A percentile compares a stretch with the other conserved stretches of the same genome.
Conservation (phyloP, 1,140 invertebrate species). For the Helicoverpa armigera region DNA sequence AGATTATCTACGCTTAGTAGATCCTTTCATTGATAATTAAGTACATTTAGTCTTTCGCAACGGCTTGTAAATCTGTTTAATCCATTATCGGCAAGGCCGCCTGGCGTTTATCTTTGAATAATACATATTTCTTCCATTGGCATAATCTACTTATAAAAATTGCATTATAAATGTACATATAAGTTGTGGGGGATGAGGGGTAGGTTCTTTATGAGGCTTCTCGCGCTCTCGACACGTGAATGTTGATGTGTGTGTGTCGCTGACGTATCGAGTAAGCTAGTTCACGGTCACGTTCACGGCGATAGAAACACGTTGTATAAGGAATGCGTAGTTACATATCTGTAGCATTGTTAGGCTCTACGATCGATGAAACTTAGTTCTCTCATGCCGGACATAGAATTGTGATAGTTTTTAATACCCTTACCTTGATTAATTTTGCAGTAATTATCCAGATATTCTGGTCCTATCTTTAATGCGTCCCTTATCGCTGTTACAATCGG, state of each 20-base stretch:
- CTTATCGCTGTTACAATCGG: not conserved
- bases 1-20: slow-evolving; percentile 11
- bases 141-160: slow-evolving; percentile 61
- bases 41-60: slow-evolving; percentile 16
- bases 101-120: slow-evolving; percentile 48
- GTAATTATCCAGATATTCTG: no score
- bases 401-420: no score
- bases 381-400: not conserved
- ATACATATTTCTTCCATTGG: slow-evolving; percentile 47
- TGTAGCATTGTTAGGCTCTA: slow-evolving; percentile 18
- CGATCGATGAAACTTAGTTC: slow-evolving; percentile 8
- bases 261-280: slow-evolving; percentile 52
- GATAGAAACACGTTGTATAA: slow-evolving; percentile 40
- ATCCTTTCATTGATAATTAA: slow-evolving; percentile 32
- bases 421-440: no score
- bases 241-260: slow-evolving; percentile 47
- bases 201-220: slow-evolving; percentile 68
- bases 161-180: slow-evolving; percentile 49
- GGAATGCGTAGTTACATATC: slow-evolving; percentile 37
- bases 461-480: no score
- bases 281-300: slow-evolving; percentile 80
- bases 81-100: slow-evolving; percentile 52
- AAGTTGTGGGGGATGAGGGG: slow-evolving; percentile 13
- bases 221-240: slow-evolving; percentile 47
- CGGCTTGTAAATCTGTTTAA: slow-evolving; percentile 47